These are phyloP conservation scores for Lepidotrigona ventralis DNA, from an alignment of 1,140 invertebrate species.

Conservation along the genomic window DNA sequence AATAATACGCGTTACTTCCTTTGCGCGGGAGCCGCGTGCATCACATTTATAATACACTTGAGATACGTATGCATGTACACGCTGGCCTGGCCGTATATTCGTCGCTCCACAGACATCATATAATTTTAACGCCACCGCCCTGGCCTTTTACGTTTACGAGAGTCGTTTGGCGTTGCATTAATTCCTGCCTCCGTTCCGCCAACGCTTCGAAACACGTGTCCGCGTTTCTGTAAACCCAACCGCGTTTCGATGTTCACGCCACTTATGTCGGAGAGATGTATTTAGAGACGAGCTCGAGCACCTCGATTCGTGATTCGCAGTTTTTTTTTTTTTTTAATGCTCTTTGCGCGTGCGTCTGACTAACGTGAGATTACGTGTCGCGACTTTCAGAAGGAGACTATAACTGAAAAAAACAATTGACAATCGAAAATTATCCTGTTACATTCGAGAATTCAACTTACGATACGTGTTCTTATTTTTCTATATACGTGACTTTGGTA, in stretches of 20 bases:
- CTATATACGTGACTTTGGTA: too few species aligned
- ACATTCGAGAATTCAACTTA: too few species aligned
- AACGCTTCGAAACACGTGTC: constrained; percentile 21
- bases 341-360: too few species aligned
- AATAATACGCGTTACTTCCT: constrained; percentile 31
- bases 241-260: too few species aligned
- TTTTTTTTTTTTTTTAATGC: too few species aligned
- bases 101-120: constrained; percentile 17
- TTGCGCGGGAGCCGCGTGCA: constrained; percentile 13
- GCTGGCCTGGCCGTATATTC: background rate
- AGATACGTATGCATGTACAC: constrained; percentile 18
- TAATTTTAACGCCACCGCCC: constrained; percentile 39
- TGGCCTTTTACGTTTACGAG: constrained; percentile 44
- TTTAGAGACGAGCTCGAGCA: too few species aligned
- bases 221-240: background rate
- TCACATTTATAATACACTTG: constrained; percentile 47
- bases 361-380: too few species aligned
- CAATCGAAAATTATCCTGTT: too few species aligned
- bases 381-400: too few species aligned
- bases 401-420: too few species aligned
- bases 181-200: background rate
- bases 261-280: background rate
- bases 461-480: too few species aligned
- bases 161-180: constrained; percentile 39
- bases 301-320: too few species aligned